Conservation (phyloP, 2,888 invertebrate species). For the Desoria tigrina region DNA sequence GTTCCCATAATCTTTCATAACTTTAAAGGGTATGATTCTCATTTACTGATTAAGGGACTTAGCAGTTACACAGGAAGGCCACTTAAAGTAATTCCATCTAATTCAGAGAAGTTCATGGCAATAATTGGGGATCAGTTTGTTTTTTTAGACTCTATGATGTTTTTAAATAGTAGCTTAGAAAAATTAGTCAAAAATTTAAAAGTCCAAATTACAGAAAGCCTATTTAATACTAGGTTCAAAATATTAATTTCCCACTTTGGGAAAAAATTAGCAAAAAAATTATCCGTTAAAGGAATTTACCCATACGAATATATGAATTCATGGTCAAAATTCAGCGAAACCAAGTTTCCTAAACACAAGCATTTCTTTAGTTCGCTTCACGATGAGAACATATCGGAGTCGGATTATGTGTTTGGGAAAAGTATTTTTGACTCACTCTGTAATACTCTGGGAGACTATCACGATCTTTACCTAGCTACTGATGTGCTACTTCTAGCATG, state of each 20-base stretch:
- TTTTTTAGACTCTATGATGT: constrained; percentile 29
- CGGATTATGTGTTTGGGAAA: neutral
- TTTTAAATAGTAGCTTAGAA: constrained; percentile 18
- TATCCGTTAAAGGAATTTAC: constrained; percentile 32
- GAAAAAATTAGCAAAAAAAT: neutral
- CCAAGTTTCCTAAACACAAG: constrained; percentile 14
- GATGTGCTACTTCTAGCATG: constrained; percentile 50
- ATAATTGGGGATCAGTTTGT: constrained; percentile 8
- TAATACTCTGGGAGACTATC: constrained; percentile 47
- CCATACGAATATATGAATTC: constrained; percentile 28
- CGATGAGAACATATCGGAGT: neutral
- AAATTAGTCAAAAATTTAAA: constrained; percentile 25
- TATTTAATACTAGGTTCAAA: constrained; percentile 10
- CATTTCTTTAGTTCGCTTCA: constrained; percentile 22
- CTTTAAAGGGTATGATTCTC: neutral
- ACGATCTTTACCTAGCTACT: constrained; percentile 48
- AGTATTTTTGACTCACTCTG: neutral
- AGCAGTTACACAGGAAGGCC: constrained; percentile 10
- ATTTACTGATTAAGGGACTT: constrained; percentile 21
- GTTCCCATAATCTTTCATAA: constrained; percentile 16
- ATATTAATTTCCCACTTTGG: constrained; percentile 15
- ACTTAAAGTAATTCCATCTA: constrained; percentile 21
- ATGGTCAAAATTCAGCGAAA: constrained; percentile 22
- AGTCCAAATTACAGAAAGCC: no score
- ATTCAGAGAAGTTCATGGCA: constrained; percentile 26